Conservation (phyloP, 2,113 vertebrate species). For the Urocynchramus pylzowi region DNA sequence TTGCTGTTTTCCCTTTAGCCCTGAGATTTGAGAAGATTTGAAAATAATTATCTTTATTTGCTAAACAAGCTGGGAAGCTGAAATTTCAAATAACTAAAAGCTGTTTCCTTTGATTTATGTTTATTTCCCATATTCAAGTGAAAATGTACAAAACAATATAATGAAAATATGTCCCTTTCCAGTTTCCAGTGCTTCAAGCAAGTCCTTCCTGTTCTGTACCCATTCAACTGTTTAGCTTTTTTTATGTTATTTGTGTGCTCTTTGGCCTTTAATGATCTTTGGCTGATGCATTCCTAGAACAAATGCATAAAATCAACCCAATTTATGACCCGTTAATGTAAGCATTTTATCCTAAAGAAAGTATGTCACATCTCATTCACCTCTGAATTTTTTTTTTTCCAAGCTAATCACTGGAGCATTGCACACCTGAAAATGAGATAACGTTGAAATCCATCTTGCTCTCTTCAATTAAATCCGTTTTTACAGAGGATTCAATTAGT, state of each 20-base stretch:
- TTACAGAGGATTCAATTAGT: constrained; percentile 10
- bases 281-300: neutral
- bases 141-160: neutral
- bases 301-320: neutral
- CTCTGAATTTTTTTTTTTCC: neutral
- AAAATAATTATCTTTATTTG: neutral
- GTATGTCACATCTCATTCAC: neutral
- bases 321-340: neutral
- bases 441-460: neutral
- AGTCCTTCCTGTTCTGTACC: neutral
- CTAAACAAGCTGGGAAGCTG: neutral
- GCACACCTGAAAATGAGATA: constrained; percentile 7
- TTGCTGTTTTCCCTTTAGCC: neutral
- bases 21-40: neutral
- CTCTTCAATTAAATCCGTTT: constrained; percentile 2
- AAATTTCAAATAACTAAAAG: neutral
- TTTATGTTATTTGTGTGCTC: neutral
- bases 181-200: neutral
- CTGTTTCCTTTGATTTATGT: neutral
- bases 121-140: neutral
- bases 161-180: neutral
- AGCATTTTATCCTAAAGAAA: neutral
- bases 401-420: neutral
- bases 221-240: neutral
- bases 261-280: neutral